These are phyloP conservation scores for Belonocnema kinseyi DNA, from an alignment of 1,140 invertebrate species.

Conservation along the genomic window DNA sequence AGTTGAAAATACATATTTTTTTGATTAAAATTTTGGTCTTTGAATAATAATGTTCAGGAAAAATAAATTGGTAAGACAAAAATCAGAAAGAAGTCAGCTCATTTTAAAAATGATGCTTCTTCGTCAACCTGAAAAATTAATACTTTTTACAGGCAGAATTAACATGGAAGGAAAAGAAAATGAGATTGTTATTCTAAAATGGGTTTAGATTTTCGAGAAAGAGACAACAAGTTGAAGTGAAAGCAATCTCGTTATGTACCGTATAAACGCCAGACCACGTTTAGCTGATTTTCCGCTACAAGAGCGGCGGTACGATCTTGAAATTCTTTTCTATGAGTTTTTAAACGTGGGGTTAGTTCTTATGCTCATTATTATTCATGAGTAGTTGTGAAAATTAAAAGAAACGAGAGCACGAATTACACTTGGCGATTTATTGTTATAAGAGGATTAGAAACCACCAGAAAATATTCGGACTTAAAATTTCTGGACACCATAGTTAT, in stretches of 20 bases:
- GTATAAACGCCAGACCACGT: conserved; percentile 23
- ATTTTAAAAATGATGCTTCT: neutral
- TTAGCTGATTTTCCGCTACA: conserved; percentile 18
- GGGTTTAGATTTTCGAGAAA: neutral
- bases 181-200: no score
- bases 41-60: no score
- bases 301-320: conserved; percentile 4
- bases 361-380: conserved; percentile 20
- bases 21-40: no score
- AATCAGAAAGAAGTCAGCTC: neutral
- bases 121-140: no score
- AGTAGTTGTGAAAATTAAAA: conserved; percentile 25
- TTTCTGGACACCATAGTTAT: neutral
- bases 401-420: conserved; percentile 20
- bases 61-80: no score
- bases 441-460: conserved; percentile 5
- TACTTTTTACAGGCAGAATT: no score
- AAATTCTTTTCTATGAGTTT: conserved; percentile 30
- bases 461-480: conserved; percentile 10
- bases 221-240: neutral
- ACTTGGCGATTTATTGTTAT: conserved; percentile 19
- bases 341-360: conserved; percentile 27
- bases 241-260: neutral
- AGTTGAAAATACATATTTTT: no score
- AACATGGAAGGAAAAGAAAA: no score